These are phyloP conservation scores for Lissocephala sabroskyi DNA, from an alignment of 2,888 invertebrate genomes.

Conservation along the genomic window DNA sequence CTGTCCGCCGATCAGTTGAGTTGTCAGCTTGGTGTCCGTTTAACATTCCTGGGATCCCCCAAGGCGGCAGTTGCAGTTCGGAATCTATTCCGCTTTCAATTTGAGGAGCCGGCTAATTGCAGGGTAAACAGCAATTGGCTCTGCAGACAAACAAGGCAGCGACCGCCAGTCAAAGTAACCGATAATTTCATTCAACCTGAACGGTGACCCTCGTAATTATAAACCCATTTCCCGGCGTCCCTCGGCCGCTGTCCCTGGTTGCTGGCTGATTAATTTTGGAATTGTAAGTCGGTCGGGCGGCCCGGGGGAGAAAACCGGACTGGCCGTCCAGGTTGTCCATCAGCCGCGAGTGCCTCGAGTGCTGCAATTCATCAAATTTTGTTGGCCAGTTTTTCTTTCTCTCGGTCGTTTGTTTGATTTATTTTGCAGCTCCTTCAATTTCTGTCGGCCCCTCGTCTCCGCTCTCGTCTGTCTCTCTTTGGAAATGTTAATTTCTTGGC, in stretches of 20 bases:
- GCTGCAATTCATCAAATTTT: constrained; percentile 56
- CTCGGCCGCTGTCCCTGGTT: background rate
- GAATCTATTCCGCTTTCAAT: too few species aligned
- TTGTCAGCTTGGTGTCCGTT: constrained; percentile 29
- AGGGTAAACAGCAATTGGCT: constrained; percentile 13
- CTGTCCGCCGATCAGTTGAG: constrained; percentile 23
- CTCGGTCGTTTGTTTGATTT: constrained; percentile 56
- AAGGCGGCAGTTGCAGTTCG: too few species aligned
- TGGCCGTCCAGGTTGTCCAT: constrained; percentile 54
- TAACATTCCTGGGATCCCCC: too few species aligned
- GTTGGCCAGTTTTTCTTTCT: constrained; percentile 4
- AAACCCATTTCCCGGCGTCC: constrained; percentile 42
- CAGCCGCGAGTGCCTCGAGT: constrained; percentile 15
- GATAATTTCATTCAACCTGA: constrained; percentile 49
- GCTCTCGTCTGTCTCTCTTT: background rate
- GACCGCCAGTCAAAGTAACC: constrained; percentile 28
- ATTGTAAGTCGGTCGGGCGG: constrained; percentile 33
- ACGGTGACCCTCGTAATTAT: constrained; percentile 54
- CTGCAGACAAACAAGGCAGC: constrained; percentile 8
- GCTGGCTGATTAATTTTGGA: constrained; percentile 50
- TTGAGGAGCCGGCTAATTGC: too few species aligned
- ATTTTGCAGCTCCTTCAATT: constrained; percentile 60
- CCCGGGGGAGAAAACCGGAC: constrained; percentile 26
- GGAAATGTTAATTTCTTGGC: constrained; percentile 10
- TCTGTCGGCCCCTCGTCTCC: constrained; percentile 6